Percentiles rank a stretch among this genome's conserved stretches.
phyloP scores from a whole-genome alignment of 2,113 vertebrate species.

The Grantiella picta region DNA sequence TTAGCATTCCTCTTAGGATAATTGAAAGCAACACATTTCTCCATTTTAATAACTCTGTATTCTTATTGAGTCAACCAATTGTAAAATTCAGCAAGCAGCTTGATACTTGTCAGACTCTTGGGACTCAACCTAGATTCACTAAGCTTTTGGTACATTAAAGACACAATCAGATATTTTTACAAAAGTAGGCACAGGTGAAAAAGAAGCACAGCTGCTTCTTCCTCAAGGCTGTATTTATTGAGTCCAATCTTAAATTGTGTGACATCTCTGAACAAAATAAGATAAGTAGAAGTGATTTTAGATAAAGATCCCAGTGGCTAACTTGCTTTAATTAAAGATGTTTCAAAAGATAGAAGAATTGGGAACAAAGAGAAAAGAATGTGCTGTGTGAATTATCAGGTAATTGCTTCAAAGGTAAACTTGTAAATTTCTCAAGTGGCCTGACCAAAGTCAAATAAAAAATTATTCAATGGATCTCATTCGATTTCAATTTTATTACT shows the following conservation, averaged over 20 bases:
- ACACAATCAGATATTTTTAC: background rate
- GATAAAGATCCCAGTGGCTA: background rate
- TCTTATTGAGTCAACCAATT: background rate
- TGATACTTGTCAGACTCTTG: background rate
- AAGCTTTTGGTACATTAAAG: background rate
- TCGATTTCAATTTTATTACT: background rate
- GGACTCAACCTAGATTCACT: background rate
- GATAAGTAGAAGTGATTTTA: constrained; percentile 26
- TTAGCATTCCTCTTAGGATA: background rate
- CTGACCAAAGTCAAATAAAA: background rate
- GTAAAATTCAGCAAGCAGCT: background rate
- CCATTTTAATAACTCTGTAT: background rate
- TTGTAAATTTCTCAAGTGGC: background rate
- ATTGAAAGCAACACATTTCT: background rate
- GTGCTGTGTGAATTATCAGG: background rate
- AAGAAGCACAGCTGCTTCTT: background rate
- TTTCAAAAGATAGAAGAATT: background rate
- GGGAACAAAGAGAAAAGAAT: background rate
- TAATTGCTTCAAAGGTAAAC: background rate
- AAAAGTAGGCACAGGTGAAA: background rate
- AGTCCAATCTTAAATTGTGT: background rate
- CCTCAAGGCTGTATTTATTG: background rate
- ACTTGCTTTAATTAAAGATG: constrained; percentile 42
- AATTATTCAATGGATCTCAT: background rate
- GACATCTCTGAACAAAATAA: background rate